A percentile compares a stretch with the other conserved stretches of the same genome.
phyloP scores from a whole-genome alignment of 2,113 vertebrate genomes.

The Gymnarchus niloticus region DNA sequence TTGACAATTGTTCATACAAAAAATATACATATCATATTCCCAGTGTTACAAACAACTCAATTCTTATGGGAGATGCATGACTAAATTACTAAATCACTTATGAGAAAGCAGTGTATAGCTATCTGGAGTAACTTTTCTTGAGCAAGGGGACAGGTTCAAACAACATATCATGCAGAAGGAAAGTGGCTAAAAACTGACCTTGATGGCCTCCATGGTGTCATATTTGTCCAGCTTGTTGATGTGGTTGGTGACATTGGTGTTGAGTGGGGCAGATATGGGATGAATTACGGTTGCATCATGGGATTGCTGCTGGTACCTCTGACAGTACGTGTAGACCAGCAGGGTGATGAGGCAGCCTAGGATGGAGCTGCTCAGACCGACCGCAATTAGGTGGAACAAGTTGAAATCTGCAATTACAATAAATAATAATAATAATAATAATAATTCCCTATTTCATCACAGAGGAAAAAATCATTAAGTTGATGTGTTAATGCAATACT shows the following conservation, averaged over 20 bases:
- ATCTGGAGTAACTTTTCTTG: neutral
- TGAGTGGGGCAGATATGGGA: conserved; percentile 85
- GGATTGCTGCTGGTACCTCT: conserved; percentile 89
- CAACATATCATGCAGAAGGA: neutral
- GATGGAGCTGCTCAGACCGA: conserved; percentile 91
- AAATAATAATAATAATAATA: neutral
- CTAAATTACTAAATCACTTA: conserved; percentile 38
- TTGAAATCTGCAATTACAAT: conserved; percentile 76
- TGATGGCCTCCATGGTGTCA: conserved; percentile 92
- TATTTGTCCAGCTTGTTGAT: conserved; percentile 98
- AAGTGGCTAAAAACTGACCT: conserved; percentile 66
- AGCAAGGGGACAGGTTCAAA: neutral
- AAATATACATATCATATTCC: neutral
- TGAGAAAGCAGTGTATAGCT: conserved; percentile 61
- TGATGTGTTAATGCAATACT: neutral
- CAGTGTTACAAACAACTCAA: neutral
- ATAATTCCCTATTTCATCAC: neutral
- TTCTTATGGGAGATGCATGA: neutral
- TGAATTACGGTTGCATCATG: conserved; percentile 96
- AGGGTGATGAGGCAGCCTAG: conserved; percentile 91
- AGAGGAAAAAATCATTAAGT: neutral
- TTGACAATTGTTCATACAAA: neutral
- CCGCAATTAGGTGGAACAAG: conserved; percentile 94
- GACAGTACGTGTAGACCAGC: conserved; percentile 89
- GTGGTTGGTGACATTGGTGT: conserved; percentile 96